Evolutionary conservation across 2,797 vertebrate species (phyloP).

Genomic region (Ptychadena robeensis): DNA sequence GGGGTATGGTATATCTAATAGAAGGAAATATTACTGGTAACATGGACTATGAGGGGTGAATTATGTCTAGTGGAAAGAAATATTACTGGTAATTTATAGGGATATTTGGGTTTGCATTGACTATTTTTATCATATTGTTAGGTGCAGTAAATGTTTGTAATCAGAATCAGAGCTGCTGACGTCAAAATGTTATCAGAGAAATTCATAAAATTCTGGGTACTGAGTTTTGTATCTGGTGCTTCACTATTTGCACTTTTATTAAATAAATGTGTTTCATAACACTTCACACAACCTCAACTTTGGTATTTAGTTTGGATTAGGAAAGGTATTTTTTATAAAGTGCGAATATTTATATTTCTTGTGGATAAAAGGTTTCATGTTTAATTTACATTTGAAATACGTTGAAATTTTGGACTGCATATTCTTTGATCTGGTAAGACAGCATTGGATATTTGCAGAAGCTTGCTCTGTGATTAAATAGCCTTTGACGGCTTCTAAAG

Average conservation of each 20-base stretch:
- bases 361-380: background rate
- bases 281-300: background rate
- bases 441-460: conserved; percentile 7
- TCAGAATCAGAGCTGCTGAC: too few species aligned
- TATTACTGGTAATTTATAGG: too few species aligned
- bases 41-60: too few species aligned
- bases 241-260: background rate
- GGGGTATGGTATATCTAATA: too few species aligned
- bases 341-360: conserved; percentile 19
- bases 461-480: conserved; percentile 1
- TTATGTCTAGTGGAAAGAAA: too few species aligned
- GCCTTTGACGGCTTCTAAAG: background rate
- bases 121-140: too few species aligned
- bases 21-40: too few species aligned
- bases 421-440: background rate
- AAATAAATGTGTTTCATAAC: background rate
- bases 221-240: background rate
- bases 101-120: too few species aligned
- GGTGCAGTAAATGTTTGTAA: too few species aligned
- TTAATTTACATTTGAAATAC: background rate
- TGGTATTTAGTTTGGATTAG: background rate
- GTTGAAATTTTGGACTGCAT: background rate
- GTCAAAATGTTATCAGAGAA: too few species aligned
- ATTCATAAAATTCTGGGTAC: too few species aligned
- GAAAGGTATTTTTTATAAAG: background rate